phyloP scores from a whole-genome alignment of 2,888 invertebrate genomes.

The Leptura quadrifasciata region DNA sequence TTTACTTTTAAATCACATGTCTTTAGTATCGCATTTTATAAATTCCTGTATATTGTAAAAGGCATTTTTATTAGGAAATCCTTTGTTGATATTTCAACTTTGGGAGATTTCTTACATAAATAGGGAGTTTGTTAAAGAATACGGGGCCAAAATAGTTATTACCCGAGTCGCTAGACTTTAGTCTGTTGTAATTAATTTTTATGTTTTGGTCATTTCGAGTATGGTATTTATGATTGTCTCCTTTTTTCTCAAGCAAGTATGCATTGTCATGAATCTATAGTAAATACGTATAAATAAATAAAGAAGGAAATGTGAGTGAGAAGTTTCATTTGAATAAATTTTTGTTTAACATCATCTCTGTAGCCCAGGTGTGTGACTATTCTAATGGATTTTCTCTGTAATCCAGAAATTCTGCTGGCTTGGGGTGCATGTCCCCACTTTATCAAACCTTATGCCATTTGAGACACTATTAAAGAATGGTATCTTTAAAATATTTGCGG shows the following conservation, averaged over 20 bases:
- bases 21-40: no score
- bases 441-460: not conserved
- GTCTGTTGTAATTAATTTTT: not conserved
- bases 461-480: no score
- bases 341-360: constrained; percentile 5
- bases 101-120: no score
- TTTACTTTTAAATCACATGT: no score
- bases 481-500: no score
- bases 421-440: not conserved
- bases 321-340: not conserved
- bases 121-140: no score
- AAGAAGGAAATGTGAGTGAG: not conserved
- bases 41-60: not conserved
- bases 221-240: not conserved
- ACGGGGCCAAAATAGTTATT: no score
- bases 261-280: not conserved
- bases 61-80: not conserved
- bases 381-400: not conserved
- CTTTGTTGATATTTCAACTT: no score
- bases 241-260: not conserved
- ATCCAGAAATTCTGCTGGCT: not conserved
- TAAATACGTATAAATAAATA: not conserved
- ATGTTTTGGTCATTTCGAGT: not conserved
- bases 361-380: not conserved
- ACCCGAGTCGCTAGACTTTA: no score